Evolutionary conservation across 2,113 vertebrate species (phyloP).

Genomic region (Paradoxurus hermaphroditus): DNA sequence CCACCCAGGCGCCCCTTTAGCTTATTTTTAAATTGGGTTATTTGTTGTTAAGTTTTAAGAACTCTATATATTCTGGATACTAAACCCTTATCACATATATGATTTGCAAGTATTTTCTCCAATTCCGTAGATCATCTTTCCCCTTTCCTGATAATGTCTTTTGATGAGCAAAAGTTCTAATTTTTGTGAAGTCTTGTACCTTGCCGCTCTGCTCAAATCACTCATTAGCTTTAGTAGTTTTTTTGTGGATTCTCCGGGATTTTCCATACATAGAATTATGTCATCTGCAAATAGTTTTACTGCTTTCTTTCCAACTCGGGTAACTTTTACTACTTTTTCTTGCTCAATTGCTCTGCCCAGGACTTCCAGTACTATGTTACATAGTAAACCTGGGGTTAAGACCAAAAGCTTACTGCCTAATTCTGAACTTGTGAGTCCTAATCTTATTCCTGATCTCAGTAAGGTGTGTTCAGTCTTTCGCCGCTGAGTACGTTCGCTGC

Average conservation of each 20-base stretch:
- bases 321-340: not conserved
- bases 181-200: not conserved
- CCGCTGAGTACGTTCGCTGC: not conserved
- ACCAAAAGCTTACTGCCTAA: too few relatives aligned
- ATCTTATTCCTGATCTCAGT: not conserved
- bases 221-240: not conserved
- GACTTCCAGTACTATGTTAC: not conserved
- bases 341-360: not conserved
- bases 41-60: not conserved
- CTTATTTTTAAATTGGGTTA: too few relatives aligned
- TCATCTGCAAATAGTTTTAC: not conserved
- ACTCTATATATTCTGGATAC: not conserved
- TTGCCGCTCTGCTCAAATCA: not conserved
- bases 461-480: not conserved
- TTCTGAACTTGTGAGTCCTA: not conserved
- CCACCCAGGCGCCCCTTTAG: too few relatives aligned
- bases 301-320: not conserved
- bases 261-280: not conserved
- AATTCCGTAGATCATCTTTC: not conserved
- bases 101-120: not conserved
- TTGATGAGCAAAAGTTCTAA: not conserved
- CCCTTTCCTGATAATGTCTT: not conserved
- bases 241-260: not conserved
- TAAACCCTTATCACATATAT: not conserved
- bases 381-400: too few relatives aligned